phyloP scores from a whole-genome alignment of 2,888 invertebrate genomes.

The Aethes cnicana region DNA sequence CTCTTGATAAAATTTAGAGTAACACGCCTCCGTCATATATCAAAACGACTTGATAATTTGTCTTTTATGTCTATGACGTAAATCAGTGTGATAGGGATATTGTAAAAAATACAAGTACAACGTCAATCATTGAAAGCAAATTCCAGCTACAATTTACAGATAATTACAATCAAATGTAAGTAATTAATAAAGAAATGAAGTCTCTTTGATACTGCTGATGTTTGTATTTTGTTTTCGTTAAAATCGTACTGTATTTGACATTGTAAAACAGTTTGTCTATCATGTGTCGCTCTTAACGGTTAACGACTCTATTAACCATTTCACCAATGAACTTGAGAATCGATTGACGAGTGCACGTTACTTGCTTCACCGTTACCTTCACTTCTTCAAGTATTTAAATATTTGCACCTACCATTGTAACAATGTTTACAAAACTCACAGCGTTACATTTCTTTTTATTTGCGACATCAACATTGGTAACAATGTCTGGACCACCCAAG shows the following conservation, averaged over 20 bases:
- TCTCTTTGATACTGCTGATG: too few relatives aligned
- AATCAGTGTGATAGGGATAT: not conserved
- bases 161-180: too few relatives aligned
- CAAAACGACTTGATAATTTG: constrained; percentile 1
- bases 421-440: constrained; percentile 59
- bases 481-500: constrained; percentile 47
- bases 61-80: constrained; percentile 9
- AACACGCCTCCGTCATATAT: constrained; percentile 16
- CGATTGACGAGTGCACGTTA: constrained; percentile 8
- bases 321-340: not conserved
- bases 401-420: constrained; percentile 42
- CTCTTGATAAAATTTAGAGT: constrained; percentile 22
- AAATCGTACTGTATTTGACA: too few relatives aligned
- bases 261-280: too few relatives aligned
- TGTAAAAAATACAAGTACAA: too few relatives aligned
- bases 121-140: too few relatives aligned
- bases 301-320: too few relatives aligned
- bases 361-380: constrained; percentile 23
- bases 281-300: too few relatives aligned
- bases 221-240: too few relatives aligned
- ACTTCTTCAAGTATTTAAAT: constrained; percentile 25
- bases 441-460: constrained; percentile 39
- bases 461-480: constrained; percentile 44
- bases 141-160: too few relatives aligned
- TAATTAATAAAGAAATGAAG: too few relatives aligned